Base-by-base conservation (phyloP, 92 coral and sea anemone genomes). In the Palythoa grandis region DNA sequence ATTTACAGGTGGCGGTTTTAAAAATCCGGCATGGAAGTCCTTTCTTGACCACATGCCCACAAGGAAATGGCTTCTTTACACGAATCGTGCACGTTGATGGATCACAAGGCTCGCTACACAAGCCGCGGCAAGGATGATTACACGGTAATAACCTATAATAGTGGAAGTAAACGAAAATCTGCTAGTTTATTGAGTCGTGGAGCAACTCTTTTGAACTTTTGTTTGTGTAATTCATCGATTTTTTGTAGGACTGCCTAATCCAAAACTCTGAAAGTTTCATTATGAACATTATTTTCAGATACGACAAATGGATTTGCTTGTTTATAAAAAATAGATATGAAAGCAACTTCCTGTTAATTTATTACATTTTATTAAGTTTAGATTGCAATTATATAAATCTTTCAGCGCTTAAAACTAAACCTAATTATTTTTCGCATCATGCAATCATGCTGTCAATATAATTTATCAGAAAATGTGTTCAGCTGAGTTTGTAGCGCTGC, bases 31-130 rank as follows among this genome's bases (percentile, higher is more conserved):
- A 93, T 43, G 83, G 80, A 29, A 92, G 77, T 56, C 74, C 79
- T 48, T 88, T 79, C 72, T 78, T 68, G 6, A 77, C 22, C 56
- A 20, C 3, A 84, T 94, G 98, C 58, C 91, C 88, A 83, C 93
- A 90, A 2, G 86, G 70, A 63, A 76, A 54, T 56, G 43, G 78
- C 57, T 87, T 86, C 13, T 50, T 80, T 15, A 77, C 82, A 17
- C 80, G 84, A 48, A 47, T 56, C 25, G 24, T 82, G 71, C 92
- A 90, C 38, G 50, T 82, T 29, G 87, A 72, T 24, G 90, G 88
- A 74, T 82, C 84, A 76, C 92, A 90, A 43, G 87, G 89, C 5
- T 58, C 84, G 40, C 54, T 29, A 39, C 92, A 90, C 43, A 61
- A n/a, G 5, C 89, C 78, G 48, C 54, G 68, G 74, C 92, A 90